phyloP scores from a whole-genome alignment of 2,797 vertebrate genomes.

The Myotis planiceps region DNA sequence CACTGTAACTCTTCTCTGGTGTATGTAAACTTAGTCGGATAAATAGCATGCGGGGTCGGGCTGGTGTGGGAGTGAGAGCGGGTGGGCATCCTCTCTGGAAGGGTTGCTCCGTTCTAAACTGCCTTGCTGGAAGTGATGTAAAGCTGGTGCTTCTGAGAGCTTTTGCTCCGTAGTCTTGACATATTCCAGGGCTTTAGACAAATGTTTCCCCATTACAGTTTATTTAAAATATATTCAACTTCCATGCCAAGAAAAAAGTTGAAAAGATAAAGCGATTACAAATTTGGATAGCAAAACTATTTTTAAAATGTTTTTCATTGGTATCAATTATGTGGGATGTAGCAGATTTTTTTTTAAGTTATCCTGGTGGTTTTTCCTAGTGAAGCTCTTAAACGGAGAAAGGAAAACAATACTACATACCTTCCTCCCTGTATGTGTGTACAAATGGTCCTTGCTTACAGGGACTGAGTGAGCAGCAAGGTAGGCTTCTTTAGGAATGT shows the following conservation, averaged over 20 bases:
- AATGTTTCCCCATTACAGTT: constrained; percentile 13
- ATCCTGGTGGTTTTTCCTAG: not conserved
- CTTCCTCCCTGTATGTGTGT: not conserved
- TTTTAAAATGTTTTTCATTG: not conserved
- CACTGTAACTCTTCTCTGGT: constrained; percentile 59
- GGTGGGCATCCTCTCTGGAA: not conserved
- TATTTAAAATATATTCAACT: constrained; percentile 4
- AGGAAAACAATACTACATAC: not conserved
- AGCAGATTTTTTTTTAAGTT: not conserved
- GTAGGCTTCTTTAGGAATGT: not conserved
- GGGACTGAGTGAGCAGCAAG: not conserved
- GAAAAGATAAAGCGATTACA: not conserved
- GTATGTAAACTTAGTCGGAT: constrained; percentile 61
- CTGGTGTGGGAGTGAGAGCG: not conserved
- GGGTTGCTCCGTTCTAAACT: not conserved
- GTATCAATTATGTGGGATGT: not conserved
- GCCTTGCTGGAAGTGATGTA: constrained; percentile 22
- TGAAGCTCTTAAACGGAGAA: constrained; percentile 15
- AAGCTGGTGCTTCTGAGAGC: constrained; percentile 41
- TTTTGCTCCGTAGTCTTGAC: constrained; percentile 48
- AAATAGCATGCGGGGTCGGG: constrained; percentile 24
- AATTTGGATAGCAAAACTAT: not conserved
- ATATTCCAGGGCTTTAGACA: constrained; percentile 54
- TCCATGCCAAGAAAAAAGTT: constrained; percentile 40
- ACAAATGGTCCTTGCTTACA: not conserved